These are phyloP conservation scores for Carassius gibelio DNA, from an alignment of 2,113 vertebrate species.

Conservation along the genomic window DNA sequence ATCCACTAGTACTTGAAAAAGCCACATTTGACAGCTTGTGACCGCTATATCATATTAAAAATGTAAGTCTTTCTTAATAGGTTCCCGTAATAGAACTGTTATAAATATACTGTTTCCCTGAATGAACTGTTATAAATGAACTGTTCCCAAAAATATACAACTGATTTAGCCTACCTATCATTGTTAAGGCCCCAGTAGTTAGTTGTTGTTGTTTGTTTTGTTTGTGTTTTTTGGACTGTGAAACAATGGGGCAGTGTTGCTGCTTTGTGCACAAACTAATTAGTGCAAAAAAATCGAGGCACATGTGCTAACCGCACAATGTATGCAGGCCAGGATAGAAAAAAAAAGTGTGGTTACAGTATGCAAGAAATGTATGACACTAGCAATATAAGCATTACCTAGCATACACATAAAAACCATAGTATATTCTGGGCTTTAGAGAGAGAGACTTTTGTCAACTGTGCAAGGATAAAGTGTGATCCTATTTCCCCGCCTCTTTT, in stretches of 20 bases:
- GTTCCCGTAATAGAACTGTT: neutral
- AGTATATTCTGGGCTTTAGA: neutral
- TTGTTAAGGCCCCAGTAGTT: neutral
- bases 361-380: neutral
- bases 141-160: too few species aligned
- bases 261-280: neutral
- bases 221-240: too few species aligned
- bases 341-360: neutral
- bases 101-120: too few species aligned
- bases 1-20: neutral
- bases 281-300: neutral
- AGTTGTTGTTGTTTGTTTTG: neutral
- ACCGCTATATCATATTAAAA: neutral
- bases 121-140: too few species aligned
- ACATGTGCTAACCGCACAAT: neutral
- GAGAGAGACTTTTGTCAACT: neutral
- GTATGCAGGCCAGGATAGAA: neutral
- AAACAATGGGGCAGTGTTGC: neutral
- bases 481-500: neutral
- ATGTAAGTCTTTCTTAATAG: neutral
- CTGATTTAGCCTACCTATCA: neutral
- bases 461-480: neutral
- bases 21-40: neutral
- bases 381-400: neutral
- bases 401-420: neutral